Evolutionary conservation across 2,113 vertebrate species (phyloP), one percentile per base, ranked within the genome.

Genomic region (Antechinus flavipes): DNA sequence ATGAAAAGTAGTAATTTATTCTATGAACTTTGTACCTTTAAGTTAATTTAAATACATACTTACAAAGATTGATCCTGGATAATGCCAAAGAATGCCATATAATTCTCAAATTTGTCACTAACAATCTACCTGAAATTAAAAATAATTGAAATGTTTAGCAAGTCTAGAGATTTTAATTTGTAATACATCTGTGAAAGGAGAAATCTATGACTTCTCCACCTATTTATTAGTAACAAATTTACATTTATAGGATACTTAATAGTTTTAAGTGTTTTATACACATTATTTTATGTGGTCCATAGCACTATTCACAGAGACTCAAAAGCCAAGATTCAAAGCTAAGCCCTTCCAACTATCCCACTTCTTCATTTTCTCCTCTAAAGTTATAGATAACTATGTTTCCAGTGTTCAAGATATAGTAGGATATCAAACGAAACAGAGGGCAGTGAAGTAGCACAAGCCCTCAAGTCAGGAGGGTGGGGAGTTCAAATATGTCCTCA

Each of bases 81-180:
- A 99, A 97, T 47, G 99, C 99, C 97, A 99, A 95, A 1, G 99
- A 99, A 94, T 99, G 99, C 99, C 99, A 99, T 93, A 99, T 99
- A 97, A 99, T 99, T 97, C 99, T 98, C 98, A 99, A 97, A 97
- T 99, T 99, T 95, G 99, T 99, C 93, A 99, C 99, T 93, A 99
- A 98, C 47, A 99, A 98, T 97, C 99, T 99, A 52, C 99, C 99
- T 99, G 97, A 90, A 98, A 98, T 97, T 97, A 26, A 97, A 94
- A 95, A 58, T 94, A 54, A 90, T 0, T 6, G 96, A 96, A 55
- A 94, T 94, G 35, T 46, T 97, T 95, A 98, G 84, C 8, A 96
- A 84, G 91, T 26, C 30, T 90, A 93, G 93, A 90, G 58, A 90
- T 49, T 19, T 27, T 93, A 84, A 93, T 97, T 89, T 95, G 19